Evolutionary conservation across 2,113 vertebrate genomes (phyloP), one percentile per base, ranked within the genome.

Genomic region (Engraulis encrasicolus): DNA sequence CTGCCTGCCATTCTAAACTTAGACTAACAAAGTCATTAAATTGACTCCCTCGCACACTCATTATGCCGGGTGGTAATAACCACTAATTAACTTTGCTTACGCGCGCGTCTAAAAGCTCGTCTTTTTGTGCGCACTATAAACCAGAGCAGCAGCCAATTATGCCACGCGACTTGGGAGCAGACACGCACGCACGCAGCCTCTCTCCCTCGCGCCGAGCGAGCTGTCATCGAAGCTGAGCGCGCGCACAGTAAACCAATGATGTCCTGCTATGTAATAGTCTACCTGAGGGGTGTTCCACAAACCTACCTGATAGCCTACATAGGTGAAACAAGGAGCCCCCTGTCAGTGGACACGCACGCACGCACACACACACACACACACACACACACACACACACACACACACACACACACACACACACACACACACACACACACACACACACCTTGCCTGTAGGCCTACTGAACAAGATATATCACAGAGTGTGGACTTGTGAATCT

Each of bases 11-110:
- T 93, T 95, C 94, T 93, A 92, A 94, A 94, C 94, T 90, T 92
- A 92, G 88, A 87, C 93, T 94, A 95, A 96, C 95, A 95, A 95
- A 96, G 94, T 96, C 95, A 94, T 93, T 96, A 95, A 95, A 96
- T 95, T 95, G 95, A 96, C 95, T 95, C 94, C 92, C 94, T 95
- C 94, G 93, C 93, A 92, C 93, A 92, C 93, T 94, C 94, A 95
- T 95, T 95, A 95, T 94, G 94, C 92, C 85, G 90, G 91, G 92
- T 94, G 92, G 95, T 96, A 96, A 96, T 95, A 96, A 96, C 94
- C 93, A 91, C 93, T 95, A 95, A 95, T 95, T 95, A 96, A 95
- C 94, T 91, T 96, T 95, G 95, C 94, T 94, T 93, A 93, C 93
- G 92, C 91, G 93, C 89, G 92, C 92, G 92, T 92, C 83, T 94